Conservation (phyloP, 2,113 vertebrate genomes). For the Acanthochromis polyacanthus region DNA sequence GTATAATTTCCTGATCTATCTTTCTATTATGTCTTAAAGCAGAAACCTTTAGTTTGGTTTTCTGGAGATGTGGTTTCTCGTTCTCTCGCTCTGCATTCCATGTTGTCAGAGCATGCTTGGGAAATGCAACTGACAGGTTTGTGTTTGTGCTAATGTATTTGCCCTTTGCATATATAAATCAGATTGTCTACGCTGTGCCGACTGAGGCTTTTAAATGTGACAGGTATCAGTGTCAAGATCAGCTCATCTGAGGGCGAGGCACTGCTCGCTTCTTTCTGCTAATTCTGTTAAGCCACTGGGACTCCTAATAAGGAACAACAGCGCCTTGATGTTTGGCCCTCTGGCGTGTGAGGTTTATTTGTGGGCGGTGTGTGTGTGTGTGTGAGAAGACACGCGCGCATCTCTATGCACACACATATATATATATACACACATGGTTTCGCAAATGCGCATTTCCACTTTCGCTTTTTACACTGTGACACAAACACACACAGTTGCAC, state of each 20-base stretch:
- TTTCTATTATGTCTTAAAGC: neutral
- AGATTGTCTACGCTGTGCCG: constrained; percentile 46
- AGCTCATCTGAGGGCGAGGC: constrained; percentile 58
- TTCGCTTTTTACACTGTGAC: constrained; percentile 13
- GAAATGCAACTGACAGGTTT: constrained; percentile 64
- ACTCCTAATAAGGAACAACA: constrained; percentile 73
- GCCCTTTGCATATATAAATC: constrained; percentile 65
- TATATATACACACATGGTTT: constrained; percentile 42
- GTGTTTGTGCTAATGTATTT: constrained; percentile 62
- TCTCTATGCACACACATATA: constrained; percentile 47
- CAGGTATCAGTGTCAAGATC: constrained; percentile 72
- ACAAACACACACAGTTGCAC: constrained; percentile 36
- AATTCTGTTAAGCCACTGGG: constrained; percentile 75
- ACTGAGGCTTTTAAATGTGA: constrained; percentile 61
- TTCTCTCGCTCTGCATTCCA: constrained; percentile 18
- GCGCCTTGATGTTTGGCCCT: constrained; percentile 78
- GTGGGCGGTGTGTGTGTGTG: constrained; percentile 65
- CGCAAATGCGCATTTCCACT: constrained; percentile 41
- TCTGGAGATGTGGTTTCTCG: neutral
- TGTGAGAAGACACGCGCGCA: constrained; percentile 44
- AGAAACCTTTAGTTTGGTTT: constrained; percentile 42
- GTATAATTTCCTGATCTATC: constrained; percentile 11
- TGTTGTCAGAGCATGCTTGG: constrained; percentile 50
- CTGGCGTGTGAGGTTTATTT: constrained; percentile 73
- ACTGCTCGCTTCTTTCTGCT: constrained; percentile 55